Percentiles rank a stretch among this genome's conserved stretches.
Conservation (phyloP, 2,797 vertebrate genomes). For the Octomys mimax region DNA sequence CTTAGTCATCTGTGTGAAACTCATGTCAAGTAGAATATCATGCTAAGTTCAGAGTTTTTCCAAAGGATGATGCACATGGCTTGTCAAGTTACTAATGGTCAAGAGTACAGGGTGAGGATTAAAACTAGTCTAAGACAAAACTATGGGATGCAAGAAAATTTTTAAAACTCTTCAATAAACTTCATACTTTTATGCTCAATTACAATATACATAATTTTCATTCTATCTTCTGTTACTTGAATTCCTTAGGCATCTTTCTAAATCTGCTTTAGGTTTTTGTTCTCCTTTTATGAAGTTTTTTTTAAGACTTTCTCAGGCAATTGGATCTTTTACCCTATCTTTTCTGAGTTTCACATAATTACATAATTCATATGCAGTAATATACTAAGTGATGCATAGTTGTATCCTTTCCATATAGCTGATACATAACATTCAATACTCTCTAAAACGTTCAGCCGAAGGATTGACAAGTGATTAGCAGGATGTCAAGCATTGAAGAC, state of each 20-base stretch:
- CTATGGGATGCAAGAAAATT: background rate
- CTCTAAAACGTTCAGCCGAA: background rate
- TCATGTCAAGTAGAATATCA: background rate
- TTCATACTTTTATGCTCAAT: background rate
- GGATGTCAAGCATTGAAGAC: background rate
- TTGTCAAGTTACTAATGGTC: background rate
- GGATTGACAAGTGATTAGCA: background rate
- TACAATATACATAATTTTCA: background rate
- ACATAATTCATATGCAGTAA: background rate
- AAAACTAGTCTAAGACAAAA: background rate
- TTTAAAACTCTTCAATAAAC: background rate
- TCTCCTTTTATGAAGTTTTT: background rate
- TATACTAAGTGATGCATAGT: background rate
- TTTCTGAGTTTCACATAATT: background rate
- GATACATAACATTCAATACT: background rate
- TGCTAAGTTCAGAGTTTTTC: background rate
- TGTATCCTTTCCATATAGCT: background rate
- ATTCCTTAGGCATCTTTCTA: background rate
- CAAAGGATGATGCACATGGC: too few species aligned
- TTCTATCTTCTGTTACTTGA: background rate
- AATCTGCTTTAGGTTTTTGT: background rate
- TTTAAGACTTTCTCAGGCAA: background rate
- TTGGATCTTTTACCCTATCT: background rate
- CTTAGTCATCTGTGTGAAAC: background rate
- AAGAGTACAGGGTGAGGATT: background rate